Percentiles rank a stretch among this genome's conserved stretches.
phyloP scores from a whole-genome alignment of 1,140 invertebrate species.

The Scaptomyza hsui region DNA sequence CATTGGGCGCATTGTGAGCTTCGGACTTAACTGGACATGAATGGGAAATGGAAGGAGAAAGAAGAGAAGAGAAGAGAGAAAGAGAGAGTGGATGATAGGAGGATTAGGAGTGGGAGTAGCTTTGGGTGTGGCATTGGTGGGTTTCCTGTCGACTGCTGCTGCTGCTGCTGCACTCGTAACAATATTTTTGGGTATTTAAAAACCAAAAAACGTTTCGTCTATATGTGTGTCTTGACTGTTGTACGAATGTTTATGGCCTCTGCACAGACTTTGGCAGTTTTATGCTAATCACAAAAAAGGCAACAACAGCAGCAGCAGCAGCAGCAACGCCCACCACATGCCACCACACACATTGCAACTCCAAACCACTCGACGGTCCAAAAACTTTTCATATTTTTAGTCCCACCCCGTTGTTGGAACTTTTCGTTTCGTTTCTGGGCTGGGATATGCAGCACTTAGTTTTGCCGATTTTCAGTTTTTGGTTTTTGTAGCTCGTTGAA shows the following conservation, averaged over 20 bases:
- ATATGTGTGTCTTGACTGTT: slow-evolving; percentile 32
- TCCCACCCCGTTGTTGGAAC: slow-evolving; percentile 42
- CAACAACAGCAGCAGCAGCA: no score
- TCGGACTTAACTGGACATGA: slow-evolving; percentile 19
- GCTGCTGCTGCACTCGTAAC: slow-evolving; percentile 51
- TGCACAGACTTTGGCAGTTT: slow-evolving; percentile 73
- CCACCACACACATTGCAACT: slow-evolving; percentile 6
- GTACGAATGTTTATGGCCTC: slow-evolving; percentile 60
- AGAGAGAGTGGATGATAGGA: not conserved
- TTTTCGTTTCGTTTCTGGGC: slow-evolving; percentile 49
- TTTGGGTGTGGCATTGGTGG: slow-evolving; percentile 25
- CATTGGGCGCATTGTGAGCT: slow-evolving; percentile 62
- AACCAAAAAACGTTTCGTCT: slow-evolving; percentile 43
- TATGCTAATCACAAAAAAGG: slow-evolving; percentile 79
- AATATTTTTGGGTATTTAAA: slow-evolving; percentile 75
- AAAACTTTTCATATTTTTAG: slow-evolving; percentile 75
- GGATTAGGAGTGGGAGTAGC: not conserved
- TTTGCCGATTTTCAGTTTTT: slow-evolving; percentile 60
- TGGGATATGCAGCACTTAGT: slow-evolving; percentile 50
- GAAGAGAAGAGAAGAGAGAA: no score
- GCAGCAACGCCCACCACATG: slow-evolving; percentile 30
- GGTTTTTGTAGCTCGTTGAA: slow-evolving; percentile 72
- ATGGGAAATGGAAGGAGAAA: not conserved
- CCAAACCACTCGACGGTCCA: slow-evolving; percentile 35
- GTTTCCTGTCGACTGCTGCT: slow-evolving; percentile 41